Conservation (phyloP, 2,113 vertebrate species). For the Bettongia penicillata region DNA sequence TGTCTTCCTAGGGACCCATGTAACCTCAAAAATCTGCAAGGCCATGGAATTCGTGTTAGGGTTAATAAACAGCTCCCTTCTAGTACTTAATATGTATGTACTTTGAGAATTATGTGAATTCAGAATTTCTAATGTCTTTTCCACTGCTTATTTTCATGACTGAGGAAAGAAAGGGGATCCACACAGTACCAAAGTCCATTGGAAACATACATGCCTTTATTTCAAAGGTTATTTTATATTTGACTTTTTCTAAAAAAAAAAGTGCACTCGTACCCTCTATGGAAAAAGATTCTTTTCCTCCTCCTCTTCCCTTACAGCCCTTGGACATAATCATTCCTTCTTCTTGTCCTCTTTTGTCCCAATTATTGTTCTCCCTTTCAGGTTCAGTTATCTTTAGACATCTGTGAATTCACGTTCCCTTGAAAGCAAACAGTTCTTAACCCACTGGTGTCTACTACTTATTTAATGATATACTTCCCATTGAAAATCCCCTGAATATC, state of each 20-base stretch:
- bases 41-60: background rate
- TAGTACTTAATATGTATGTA: background rate
- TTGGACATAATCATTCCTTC: background rate
- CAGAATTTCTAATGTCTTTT: background rate
- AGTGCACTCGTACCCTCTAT: background rate
- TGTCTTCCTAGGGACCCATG: background rate
- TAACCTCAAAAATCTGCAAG: background rate
- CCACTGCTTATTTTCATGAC: background rate
- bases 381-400: background rate
- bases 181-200: background rate
- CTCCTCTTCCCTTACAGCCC: background rate
- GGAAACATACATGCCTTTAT: background rate
- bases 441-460: background rate
- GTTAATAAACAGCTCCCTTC: background rate
- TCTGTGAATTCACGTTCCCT: background rate
- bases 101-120: background rate
- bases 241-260: background rate
- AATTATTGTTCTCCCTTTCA: background rate
- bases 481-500: background rate
- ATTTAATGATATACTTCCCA: background rate
- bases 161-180: background rate
- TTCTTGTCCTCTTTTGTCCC: background rate
- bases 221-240: background rate
- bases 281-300: background rate
- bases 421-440: background rate